Evolutionary conservation across 2,888 invertebrate species (phyloP).

Genomic region (Iselma pallidipennis): DNA sequence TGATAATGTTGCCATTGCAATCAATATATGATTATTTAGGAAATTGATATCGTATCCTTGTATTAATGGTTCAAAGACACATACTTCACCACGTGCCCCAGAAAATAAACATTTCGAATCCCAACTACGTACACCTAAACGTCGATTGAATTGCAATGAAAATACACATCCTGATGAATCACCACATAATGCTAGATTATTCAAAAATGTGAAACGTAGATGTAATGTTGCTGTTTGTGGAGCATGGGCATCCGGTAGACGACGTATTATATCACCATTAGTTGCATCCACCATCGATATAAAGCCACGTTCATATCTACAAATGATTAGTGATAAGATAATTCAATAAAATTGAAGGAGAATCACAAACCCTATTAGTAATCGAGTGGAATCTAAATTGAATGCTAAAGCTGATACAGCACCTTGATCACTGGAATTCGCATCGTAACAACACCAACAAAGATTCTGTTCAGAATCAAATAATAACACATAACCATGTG

Average conservation of each 20-base stretch:
- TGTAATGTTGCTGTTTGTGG: constrained; percentile 82
- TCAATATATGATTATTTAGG: constrained; percentile 73
- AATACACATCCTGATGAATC: constrained; percentile 93
- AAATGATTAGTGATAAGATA: constrained; percentile 36
- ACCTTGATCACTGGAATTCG: constrained; percentile 69
- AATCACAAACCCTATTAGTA: constrained; percentile 69
- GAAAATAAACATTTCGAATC: constrained; percentile 94
- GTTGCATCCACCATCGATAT: constrained; percentile 89
- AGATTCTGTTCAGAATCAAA: constrained; percentile 86
- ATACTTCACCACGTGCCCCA: constrained; percentile 95
- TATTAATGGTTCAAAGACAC: constrained; percentile 69
- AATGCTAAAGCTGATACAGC: constrained; percentile 84
- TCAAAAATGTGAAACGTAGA: constrained; percentile 57
- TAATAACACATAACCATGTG: constrained; percentile 87
- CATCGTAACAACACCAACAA: constrained; percentile 83
- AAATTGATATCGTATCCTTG: constrained; percentile 62
- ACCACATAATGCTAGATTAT: constrained; percentile 74
- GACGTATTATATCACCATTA: constrained; percentile 75
- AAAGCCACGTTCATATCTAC: constrained; percentile 72
- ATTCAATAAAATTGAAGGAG: background rate
- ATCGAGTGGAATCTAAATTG: constrained; percentile 82
- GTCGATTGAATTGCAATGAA: constrained; percentile 85
- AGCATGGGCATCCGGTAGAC: constrained; percentile 79
- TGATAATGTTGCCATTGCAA: constrained; percentile 93
- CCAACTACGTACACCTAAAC: constrained; percentile 85